Base-by-base conservation (phyloP, 2,113 vertebrate species). In the Astatoreochromis straeleni region DNA sequence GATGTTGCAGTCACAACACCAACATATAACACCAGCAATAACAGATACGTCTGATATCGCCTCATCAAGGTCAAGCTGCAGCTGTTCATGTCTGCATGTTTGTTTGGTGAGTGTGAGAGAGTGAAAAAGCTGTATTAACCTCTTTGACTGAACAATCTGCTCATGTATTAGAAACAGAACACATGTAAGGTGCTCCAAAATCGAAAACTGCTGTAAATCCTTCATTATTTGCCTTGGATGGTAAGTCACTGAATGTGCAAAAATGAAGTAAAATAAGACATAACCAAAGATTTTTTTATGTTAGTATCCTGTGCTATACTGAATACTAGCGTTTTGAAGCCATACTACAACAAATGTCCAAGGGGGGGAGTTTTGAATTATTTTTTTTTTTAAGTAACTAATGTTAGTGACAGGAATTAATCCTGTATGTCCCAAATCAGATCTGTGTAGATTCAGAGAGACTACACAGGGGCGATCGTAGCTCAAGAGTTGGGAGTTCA, bases 331-430 rank as follows among this genome's bases (percentile, higher is more conserved):
- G 1, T 45, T 26, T 73, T 73, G 58, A 63, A 63, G 29, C 58
- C 2, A 4, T 63, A 19, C 58, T 33, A 63, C 29, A 19, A 63
- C 6, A 33, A 19, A 60, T 0, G 5, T 60, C 57, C 29, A 33
- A 70, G n/a, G 40, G 42, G 63, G 63, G 33, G 19, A 68, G 33
- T 68, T 68, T 21, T 13, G 7, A 38, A 65, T 38, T 21, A 3
- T 54, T 1, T 0, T 13, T 24, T 24, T 24, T 26, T 14, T 5
- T 1, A 60, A 17, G 38, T 16, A 45, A 45, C 35, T 35, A 35
- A 40, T 73, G 10, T 11, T 73, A 73, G 38, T 73, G 8, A 45
- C 40, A 45, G 9, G 13, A 7, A 45, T 45, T 6, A 11, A 45
- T 45, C 40, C 9, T 73, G 68, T 17, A 26, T 26, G 40, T 45